These are phyloP conservation scores for Heliornis fulica DNA, from an alignment of 2,113 vertebrate species.

Conservation along the genomic window DNA sequence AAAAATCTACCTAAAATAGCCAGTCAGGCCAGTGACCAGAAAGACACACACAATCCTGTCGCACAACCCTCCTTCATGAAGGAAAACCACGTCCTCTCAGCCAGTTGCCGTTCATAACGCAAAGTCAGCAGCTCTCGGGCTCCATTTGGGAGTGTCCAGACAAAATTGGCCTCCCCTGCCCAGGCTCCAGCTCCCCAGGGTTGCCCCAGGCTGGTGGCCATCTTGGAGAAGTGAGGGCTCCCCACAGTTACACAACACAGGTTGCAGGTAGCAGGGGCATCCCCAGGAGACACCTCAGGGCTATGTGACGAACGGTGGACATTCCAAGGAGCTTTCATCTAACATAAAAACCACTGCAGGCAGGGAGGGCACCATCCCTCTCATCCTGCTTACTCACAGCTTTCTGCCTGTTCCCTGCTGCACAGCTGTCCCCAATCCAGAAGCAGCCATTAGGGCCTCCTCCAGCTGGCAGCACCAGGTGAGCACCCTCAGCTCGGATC, in stretches of 20 bases:
- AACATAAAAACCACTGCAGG: fast-evolving
- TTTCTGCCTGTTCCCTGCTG: background rate
- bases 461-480: background rate
- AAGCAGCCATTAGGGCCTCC: fast-evolving
- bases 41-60: fast-evolving
- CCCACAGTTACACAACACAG: background rate
- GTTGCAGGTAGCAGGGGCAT: background rate
- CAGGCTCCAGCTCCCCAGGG: background rate
- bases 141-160: background rate
- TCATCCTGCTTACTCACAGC: background rate
- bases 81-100: fast-evolving
- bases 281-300: background rate
- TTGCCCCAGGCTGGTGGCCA: background rate
- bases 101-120: fast-evolving
- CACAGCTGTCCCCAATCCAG: fast-evolving
- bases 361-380: background rate
- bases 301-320: fast-evolving
- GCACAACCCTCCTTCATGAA: background rate
- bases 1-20: background rate
- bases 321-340: fast-evolving
- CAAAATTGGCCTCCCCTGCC: fast-evolving
- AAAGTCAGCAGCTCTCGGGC: background rate
- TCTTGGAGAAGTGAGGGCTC: background rate
- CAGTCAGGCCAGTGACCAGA: background rate
- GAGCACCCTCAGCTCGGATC: background rate